A percentile compares a stretch with the other conserved stretches of the same genome.
Conservation (phyloP, 2,888 invertebrate species). For the Sipunculus nudus region DNA sequence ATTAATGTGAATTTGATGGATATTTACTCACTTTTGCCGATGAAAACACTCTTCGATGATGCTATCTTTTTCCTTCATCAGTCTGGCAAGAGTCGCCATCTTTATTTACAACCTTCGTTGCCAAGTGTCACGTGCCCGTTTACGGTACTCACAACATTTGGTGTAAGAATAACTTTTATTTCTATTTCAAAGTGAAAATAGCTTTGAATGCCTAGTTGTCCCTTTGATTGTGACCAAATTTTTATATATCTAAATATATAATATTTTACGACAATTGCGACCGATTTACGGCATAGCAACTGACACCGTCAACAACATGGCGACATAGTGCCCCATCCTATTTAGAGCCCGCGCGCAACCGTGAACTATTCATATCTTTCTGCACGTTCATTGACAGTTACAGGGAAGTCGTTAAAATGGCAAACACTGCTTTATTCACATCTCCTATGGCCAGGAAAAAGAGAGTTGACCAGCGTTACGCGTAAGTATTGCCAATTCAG, state of each 20-base stretch:
- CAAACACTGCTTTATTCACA: slow-evolving; percentile 8
- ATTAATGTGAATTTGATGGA: too few relatives aligned
- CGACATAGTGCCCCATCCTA: too few relatives aligned
- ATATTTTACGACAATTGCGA: too few relatives aligned
- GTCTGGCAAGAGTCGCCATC: neutral
- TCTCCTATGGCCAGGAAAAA: slow-evolving; percentile 46
- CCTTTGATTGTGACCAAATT: too few relatives aligned
- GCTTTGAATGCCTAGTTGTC: neutral
- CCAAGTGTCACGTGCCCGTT: neutral
- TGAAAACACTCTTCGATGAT: slow-evolving; percentile 50
- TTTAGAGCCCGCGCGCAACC: too few relatives aligned
- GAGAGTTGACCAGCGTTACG: slow-evolving; percentile 51
- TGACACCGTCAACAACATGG: too few relatives aligned
- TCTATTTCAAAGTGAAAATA: neutral
- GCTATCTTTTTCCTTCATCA: slow-evolving; percentile 44
- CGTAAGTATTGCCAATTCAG: slow-evolving; percentile 42
- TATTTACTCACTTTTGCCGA: slow-evolving; percentile 53
- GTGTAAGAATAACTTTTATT: neutral
- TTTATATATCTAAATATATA: too few relatives aligned
- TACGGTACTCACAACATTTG: neutral
- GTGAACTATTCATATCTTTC: too few relatives aligned
- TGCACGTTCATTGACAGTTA: too few relatives aligned
- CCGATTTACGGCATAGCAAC: too few relatives aligned
- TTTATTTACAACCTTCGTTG: neutral
- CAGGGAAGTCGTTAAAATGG: slow-evolving; percentile 10